Evolutionary conservation across 2,113 vertebrate species (phyloP), one percentile per base, ranked within the genome.

Genomic region (Rhabdornis inornatus): DNA sequence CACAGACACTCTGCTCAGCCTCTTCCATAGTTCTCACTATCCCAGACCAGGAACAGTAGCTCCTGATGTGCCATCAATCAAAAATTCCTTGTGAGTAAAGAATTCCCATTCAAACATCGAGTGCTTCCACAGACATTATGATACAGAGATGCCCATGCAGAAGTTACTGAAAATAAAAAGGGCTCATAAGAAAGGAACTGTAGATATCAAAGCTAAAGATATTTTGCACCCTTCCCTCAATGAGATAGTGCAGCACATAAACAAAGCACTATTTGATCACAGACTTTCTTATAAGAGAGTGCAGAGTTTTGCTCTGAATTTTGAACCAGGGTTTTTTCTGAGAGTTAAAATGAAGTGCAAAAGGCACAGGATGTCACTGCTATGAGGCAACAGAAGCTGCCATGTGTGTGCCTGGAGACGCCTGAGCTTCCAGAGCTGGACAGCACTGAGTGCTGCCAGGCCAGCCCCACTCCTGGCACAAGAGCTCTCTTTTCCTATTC

Each of bases 391-490:
- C 74, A 63, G 78, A 63, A 69, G 55, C 75, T 85, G 78, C 91
- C 63, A 59, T 30, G 78, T 75, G 77, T 57, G 23, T 31, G 82
- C 91, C 82, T 77, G 77, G 44, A 83, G 89, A 92, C 69, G 76
- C 86, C 87, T 81, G 96, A 90, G 95, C 84, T 91, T 88, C 52
- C 89, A 49, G 78, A 86, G 66, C 81, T 69, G 87, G 89, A 81
- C 64, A 93, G 92, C 68, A 83, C 75, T 56, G 89, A 66, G 27
- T 0, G 0, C 56, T 87, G 68, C 89, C 27, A 30, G 59, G 78
- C 70, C 89, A 56, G 68, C 53, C 20, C 68, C 0, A 0, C 66
- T 92, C n/a, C 91, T 75, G 76, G 82, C 76, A 83, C 49, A 66
- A n/a, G 50, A 0, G 0, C 56, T 40, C 50, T 19, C 82, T 71